phyloP scores from a whole-genome alignment of 2,113 vertebrate genomes.

The Platichthys stellatus region DNA sequence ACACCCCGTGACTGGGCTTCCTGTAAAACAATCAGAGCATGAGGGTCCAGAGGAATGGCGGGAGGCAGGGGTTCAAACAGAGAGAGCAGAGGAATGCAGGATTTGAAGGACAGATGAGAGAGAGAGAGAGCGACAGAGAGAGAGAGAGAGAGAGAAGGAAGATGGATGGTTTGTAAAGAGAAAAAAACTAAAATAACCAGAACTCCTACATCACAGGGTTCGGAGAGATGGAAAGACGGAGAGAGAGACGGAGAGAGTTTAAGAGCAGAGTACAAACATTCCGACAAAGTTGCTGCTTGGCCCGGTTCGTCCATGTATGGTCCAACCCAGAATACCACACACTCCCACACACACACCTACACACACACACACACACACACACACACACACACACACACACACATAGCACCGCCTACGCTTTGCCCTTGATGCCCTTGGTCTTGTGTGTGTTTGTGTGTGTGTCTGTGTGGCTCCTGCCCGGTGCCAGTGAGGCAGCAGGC shows the following conservation, averaged over 20 bases:
- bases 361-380: slow-evolving; percentile 11
- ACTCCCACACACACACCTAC: slow-evolving; percentile 9
- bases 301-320: slow-evolving; percentile 44
- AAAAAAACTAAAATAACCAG: slow-evolving; percentile 1
- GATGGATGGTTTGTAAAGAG: slow-evolving; percentile 26
- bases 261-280: slow-evolving; percentile 69
- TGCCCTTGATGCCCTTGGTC: too few species aligned
- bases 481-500: slow-evolving; percentile 69
- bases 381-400: slow-evolving; percentile 28
- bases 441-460: slow-evolving; percentile 53
- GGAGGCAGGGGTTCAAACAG: slow-evolving; percentile 30
- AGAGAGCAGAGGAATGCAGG: slow-evolving; percentile 44
- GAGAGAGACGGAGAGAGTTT: slow-evolving; percentile 48
- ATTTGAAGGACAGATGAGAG: slow-evolving; percentile 49
- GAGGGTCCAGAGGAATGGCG: slow-evolving; percentile 58
- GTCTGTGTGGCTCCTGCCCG: slow-evolving; percentile 56
- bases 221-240: slow-evolving; percentile 48
- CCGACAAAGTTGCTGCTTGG: slow-evolving; percentile 66
- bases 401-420: background rate
- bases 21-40: slow-evolving; percentile 71
- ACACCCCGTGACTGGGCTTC: slow-evolving; percentile 67
- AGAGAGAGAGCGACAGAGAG: background rate
- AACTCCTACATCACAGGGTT: slow-evolving; percentile 36
- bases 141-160: background rate
- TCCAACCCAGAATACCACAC: slow-evolving; percentile 69